Evolutionary conservation across 2,113 vertebrate genomes (phyloP).

Genomic region (Anolis sagrei): DNA sequence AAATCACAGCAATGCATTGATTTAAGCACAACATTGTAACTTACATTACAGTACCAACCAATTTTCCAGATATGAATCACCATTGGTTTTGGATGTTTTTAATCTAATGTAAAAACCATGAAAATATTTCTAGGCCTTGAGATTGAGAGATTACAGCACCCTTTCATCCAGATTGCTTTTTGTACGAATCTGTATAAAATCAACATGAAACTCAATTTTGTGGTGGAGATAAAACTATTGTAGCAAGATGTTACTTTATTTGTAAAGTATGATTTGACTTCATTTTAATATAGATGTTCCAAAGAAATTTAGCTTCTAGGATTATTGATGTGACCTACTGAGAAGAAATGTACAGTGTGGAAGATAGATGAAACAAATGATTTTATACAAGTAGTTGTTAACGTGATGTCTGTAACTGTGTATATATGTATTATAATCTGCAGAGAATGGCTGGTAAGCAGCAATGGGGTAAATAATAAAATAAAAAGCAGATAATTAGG

Average conservation of each 20-base stretch:
- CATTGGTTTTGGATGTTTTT: constrained; percentile 21
- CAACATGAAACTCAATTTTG: constrained; percentile 20
- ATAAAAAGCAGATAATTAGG: background rate
- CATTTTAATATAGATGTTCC: background rate
- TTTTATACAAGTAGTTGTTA: background rate
- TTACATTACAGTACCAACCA: background rate
- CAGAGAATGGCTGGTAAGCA: background rate
- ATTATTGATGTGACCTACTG: constrained; percentile 22
- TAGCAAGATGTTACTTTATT: constrained; percentile 31
- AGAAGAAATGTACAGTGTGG: background rate
- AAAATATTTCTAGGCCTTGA: constrained; percentile 15
- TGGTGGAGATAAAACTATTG: constrained; percentile 20
- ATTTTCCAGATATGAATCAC: constrained; percentile 11
- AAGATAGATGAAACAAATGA: background rate
- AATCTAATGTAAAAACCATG: constrained; percentile 23
- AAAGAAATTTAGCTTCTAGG: constrained; percentile 15
- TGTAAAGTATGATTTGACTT: constrained; percentile 31
- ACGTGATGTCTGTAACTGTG: background rate
- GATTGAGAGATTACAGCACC: constrained; percentile 23
- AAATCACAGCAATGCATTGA: background rate
- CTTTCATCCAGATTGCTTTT: constrained; percentile 32
- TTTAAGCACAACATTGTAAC: background rate
- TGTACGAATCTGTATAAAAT: constrained; percentile 15
- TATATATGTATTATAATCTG: background rate
- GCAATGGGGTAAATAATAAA: background rate